phyloP scores from a whole-genome alignment of 1,140 invertebrate genomes.

The Heliothis virescens region DNA sequence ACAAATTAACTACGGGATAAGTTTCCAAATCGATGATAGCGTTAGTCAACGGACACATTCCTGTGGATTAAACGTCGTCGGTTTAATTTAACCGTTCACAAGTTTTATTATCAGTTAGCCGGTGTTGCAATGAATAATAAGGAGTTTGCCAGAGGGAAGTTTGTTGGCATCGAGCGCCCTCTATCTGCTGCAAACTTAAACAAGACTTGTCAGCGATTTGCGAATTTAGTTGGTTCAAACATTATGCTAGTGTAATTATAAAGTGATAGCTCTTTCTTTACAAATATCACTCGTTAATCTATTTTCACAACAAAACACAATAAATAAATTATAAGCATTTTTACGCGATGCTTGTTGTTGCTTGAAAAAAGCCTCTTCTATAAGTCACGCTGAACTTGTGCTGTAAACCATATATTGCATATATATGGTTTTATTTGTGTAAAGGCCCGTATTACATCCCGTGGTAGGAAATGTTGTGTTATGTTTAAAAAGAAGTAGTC shows the following conservation, averaged over 20 bases:
- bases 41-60: slow-evolving; percentile 23
- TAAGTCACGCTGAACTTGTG: too few species aligned
- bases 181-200: slow-evolving; percentile 46
- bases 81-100: slow-evolving; percentile 59
- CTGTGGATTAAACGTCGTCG: slow-evolving; percentile 48
- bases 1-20: neutral
- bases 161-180: slow-evolving; percentile 40
- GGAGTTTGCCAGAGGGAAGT: slow-evolving; percentile 53
- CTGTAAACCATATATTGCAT: too few species aligned
- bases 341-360: too few species aligned
- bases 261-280: neutral
- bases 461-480: too few species aligned
- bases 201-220: slow-evolving; percentile 40
- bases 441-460: too few species aligned
- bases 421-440: too few species aligned
- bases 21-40: slow-evolving; percentile 1
- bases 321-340: too few species aligned
- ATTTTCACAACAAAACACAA: too few species aligned
- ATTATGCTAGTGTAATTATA: neutral
- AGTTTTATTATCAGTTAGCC: slow-evolving; percentile 67
- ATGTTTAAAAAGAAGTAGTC: too few species aligned
- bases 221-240: slow-evolving; percentile 12
- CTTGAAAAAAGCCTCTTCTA: too few species aligned
- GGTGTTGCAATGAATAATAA: slow-evolving; percentile 69
- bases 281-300: too few species aligned